Conservation (phyloP, 92 coral and sea anemone species). For the Zoanthus sansibaricus region DNA sequence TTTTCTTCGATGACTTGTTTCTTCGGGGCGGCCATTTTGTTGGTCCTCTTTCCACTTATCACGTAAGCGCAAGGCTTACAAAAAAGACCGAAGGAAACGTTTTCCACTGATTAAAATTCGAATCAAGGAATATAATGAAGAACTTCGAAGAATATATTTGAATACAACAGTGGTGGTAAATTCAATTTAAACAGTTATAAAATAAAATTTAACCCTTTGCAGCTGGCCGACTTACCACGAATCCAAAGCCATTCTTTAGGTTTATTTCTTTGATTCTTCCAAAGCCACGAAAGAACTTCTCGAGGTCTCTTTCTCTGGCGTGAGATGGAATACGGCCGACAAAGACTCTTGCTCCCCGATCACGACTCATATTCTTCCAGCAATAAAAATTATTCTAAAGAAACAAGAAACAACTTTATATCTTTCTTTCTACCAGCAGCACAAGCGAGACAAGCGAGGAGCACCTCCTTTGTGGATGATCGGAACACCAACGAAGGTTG, state of each 20-base stretch:
- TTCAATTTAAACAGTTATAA: background rate
- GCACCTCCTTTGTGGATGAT: background rate
- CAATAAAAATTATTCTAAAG: background rate
- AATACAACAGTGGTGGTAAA: background rate
- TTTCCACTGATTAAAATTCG: background rate
- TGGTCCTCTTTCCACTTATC: too few species aligned
- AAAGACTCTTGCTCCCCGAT: constrained; percentile 90
- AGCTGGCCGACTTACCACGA: constrained; percentile 74
- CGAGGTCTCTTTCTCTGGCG: constrained; percentile 84
- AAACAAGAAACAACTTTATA: background rate
- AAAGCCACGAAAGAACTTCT: constrained; percentile 90
- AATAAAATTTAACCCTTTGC: background rate
- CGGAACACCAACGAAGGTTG: background rate
- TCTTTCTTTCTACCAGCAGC: background rate
- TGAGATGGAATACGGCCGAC: constrained; percentile 92
- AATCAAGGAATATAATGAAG: background rate
- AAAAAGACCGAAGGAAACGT: background rate
- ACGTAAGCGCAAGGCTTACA: background rate
- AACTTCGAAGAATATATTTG: background rate
- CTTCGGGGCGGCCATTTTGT: too few species aligned
- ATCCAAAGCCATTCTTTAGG: constrained; percentile 93
- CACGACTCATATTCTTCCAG: constrained; percentile 85
- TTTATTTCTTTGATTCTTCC: constrained; percentile 94
- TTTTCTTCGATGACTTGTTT: too few species aligned
- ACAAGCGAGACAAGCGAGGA: background rate